Evolutionary conservation across 2,888 invertebrate species (phyloP).

Genomic region (Ochropacha duplaris): DNA sequence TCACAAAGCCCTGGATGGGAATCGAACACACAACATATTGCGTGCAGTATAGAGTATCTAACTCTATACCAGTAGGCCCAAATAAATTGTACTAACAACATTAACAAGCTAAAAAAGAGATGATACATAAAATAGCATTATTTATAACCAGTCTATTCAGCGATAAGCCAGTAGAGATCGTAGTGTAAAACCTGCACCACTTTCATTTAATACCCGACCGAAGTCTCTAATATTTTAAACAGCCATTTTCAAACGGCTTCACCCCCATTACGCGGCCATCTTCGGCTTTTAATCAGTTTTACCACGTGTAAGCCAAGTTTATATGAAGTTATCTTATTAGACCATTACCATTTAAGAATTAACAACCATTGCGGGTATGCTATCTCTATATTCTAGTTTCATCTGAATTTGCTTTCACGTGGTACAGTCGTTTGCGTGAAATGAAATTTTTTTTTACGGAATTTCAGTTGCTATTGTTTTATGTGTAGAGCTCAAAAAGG

Average conservation of each 20-base stretch:
- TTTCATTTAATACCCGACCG: background rate
- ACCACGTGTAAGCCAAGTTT: constrained; percentile 1
- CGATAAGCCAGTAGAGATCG: background rate
- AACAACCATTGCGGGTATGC: constrained; percentile 4
- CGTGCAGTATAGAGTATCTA: too few species aligned
- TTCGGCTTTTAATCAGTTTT: constrained; percentile 1
- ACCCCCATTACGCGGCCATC: background rate
- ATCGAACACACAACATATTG: too few species aligned
- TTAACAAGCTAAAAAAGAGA: background rate
- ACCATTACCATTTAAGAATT: constrained; percentile 1
- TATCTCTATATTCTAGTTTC: constrained; percentile 6
- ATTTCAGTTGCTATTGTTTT: background rate
- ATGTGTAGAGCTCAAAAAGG: background rate
- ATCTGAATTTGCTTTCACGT: constrained; percentile 4
- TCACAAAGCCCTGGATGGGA: too few species aligned
- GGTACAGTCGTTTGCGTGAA: background rate
- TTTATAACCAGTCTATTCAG: background rate
- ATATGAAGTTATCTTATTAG: constrained; percentile 1
- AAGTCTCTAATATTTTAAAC: background rate
- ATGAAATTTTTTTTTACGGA: background rate
- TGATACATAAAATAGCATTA: background rate
- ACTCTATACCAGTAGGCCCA: too few species aligned
- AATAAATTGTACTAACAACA: too few species aligned
- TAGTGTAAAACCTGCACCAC: background rate
- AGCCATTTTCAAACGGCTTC: background rate